Base-by-base conservation (phyloP, 1,140 invertebrate genomes). In the Agrilus planipennis region DNA sequence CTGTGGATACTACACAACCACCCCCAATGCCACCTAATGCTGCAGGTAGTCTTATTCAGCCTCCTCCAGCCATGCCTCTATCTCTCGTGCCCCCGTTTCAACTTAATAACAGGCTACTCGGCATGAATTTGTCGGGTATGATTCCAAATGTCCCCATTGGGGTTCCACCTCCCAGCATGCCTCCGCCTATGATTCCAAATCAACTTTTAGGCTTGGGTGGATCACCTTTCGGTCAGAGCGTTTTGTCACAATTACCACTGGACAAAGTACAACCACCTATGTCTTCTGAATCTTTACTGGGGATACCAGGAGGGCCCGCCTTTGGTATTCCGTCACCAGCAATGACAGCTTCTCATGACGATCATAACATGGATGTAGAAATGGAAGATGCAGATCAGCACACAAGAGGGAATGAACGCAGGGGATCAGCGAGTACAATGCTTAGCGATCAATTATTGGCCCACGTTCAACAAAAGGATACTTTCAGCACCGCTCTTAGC, bases 331-430 rank as follows among this genome's bases (percentile, higher is more conserved):
- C 45, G n/a, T 20, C 38, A 1, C 46, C 43, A 27, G 36, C 7
- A 31, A 31, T 31, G 14, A 5, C 14, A 31, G 6, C 6, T 18
- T 28, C 17, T n/a, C 68, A 69, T 14, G 74, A 78, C 25, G 75
- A 78, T 27, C 75, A 77, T 68, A 73, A 75, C 43, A 76, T 77
- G 53, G 75, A 77, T 46, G 72, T 77, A 54, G 75, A 78, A 56
- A 70, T 70, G 69, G 68, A 71, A 34, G 71, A 77, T 29, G 74
- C 68, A 17, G 47, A 57, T 29, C 54, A n/a, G n/a, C n/a, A n/a
- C n/a, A n/a, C n/a, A n/a, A 51, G 39, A n/a, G n/a, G n/a, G n/a
- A n/a, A n/a, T n/a, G n/a, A n/a, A n/a, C n/a, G n/a, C n/a, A n/a
- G n/a, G n/a, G n/a, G n/a, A n/a, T n/a, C n/a, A n/a, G n/a, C n/a